Evolutionary conservation across 2,797 vertebrate species (phyloP), one percentile per base, ranked within the genome.

Genomic region (Gadopsis marmoratus): DNA sequence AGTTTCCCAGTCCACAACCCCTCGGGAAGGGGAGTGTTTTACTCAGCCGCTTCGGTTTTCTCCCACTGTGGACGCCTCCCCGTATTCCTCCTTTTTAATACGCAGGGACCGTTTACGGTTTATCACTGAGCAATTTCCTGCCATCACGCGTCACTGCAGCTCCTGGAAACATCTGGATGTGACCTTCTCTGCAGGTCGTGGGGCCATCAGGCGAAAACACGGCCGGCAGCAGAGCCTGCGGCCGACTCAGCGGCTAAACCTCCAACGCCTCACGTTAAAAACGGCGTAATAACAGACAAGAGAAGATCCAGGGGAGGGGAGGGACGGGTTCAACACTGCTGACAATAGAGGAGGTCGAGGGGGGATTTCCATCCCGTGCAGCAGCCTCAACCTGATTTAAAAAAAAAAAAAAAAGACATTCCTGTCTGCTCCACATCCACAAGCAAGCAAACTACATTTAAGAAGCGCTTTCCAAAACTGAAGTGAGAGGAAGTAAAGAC

Each of bases 351-450:
- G 54, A 76, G 71, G 71, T 39, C 7, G 47, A 21, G 56, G 72
- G 76, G 88, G 87, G 79, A 81, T 88, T 91, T 89, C 88, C 89
- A 23, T 76, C 78, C 78, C 37, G 39, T 76, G 76, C 41, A 80
- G 54, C 80, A 67, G 79, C 79, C 79, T 86, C 79, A 84, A 76
- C 78, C 54, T 62, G 62, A 55, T 17, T 56, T 33, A 33, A 33
- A 47, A 54, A 47, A 69, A 26, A 26, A 26, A 26, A 26, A 26
- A 26, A 2, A 35, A 54, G 21, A 60, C 16, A 23, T 47, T 78
- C 59, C 51, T 65, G 31, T 82, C 21, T 69, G 50, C 48, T 54
- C 58, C 16, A 31, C 19, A 70, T 51, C 48, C 47, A 21, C 0
- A 4, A 39, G 31, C 3, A 43, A 45, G 48, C 43, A 29, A 37